These are phyloP conservation scores for Venturia canescens DNA, from an alignment of 1,140 invertebrate genomes.

Conservation along the genomic window DNA sequence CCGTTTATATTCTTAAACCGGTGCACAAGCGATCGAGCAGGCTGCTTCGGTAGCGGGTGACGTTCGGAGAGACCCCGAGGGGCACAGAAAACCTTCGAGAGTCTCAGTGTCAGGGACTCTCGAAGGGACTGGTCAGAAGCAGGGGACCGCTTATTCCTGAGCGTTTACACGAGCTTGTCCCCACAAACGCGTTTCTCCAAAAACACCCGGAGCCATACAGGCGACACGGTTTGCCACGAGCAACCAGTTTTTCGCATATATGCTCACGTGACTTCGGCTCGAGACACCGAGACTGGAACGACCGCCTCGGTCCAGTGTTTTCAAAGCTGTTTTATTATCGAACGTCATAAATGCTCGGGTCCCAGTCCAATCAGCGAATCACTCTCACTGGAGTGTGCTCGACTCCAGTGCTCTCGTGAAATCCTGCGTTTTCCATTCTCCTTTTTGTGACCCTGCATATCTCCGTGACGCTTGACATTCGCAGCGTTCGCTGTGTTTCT, in stretches of 20 bases:
- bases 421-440: background rate
- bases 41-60: background rate
- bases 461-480: too few species aligned
- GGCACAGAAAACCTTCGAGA: constrained; percentile 66
- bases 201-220: constrained; percentile 23
- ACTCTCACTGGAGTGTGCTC: background rate
- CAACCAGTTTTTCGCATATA: constrained; percentile 65
- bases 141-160: background rate
- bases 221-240: constrained; percentile 25
- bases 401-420: too few species aligned
- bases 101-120: constrained; percentile 71
- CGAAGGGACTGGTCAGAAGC: constrained; percentile 50
- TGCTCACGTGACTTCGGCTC: background rate
- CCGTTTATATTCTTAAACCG: constrained; percentile 6
- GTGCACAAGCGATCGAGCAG: background rate
- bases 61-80: constrained; percentile 7
- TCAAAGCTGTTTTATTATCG: constrained; percentile 63
- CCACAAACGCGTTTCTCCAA: background rate
- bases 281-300: background rate
- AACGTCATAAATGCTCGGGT: constrained; percentile 52
- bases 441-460: too few species aligned
- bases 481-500: too few species aligned
- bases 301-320: constrained; percentile 48
- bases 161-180: background rate
- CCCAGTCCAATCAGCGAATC: constrained; percentile 41